Percentiles rank a stretch among this genome's conserved stretches.
Evolutionary conservation across 2,888 invertebrate species (phyloP).

Genomic region (Salpingus planirostris): DNA sequence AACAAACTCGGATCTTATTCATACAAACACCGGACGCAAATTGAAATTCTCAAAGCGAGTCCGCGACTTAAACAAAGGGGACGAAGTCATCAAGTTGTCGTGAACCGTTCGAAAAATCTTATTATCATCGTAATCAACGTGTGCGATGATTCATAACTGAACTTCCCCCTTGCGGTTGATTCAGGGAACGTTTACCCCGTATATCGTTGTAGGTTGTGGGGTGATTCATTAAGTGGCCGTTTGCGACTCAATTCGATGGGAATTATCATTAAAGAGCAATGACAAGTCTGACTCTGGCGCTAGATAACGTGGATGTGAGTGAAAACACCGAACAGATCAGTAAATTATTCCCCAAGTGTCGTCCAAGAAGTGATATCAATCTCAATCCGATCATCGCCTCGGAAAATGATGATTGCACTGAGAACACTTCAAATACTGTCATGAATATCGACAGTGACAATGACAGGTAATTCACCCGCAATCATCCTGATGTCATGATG

Average conservation of each 20-base stretch:
- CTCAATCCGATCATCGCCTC: constrained; percentile 44
- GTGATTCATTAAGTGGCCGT: no score
- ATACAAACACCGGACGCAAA: no score
- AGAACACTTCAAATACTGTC: constrained; percentile 39
- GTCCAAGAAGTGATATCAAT: constrained; percentile 57
- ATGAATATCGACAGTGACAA: constrained; percentile 45
- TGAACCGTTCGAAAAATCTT: no score
- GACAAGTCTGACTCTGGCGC: constrained; percentile 41
- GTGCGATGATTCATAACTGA: constrained; percentile 8
- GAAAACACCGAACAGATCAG: constrained; percentile 67
- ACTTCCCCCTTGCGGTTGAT: no score
- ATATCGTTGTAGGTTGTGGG: no score
- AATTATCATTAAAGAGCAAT: constrained; percentile 31
- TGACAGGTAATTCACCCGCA: constrained; percentile 42
- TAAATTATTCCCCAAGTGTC: constrained; percentile 79
- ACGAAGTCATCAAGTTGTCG: no score
- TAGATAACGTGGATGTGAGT: constrained; percentile 43
- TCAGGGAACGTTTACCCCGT: no score
- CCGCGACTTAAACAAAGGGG: no score
- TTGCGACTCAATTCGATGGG: constrained; percentile 11
- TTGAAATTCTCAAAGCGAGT: no score
- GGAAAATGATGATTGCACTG: constrained; percentile 38
- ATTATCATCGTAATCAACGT: no score
- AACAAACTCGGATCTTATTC: no score
- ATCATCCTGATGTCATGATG: no score